Evolutionary conservation across 2,113 vertebrate genomes (phyloP).

Genomic region (Puffinus mauretanicus): DNA sequence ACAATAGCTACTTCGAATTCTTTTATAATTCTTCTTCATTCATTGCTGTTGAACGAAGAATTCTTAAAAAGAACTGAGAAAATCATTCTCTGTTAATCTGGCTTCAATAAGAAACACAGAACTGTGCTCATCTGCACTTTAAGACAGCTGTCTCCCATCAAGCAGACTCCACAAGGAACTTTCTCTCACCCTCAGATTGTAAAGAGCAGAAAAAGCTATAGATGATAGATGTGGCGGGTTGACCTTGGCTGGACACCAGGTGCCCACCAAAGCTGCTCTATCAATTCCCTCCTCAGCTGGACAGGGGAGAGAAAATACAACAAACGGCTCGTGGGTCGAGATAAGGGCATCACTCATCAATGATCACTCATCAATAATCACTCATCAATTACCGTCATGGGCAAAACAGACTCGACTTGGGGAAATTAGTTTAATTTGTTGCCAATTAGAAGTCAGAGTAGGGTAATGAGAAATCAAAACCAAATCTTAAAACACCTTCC

Average conservation of each 20-base stretch:
- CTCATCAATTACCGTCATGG: not conserved
- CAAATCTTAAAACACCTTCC: not conserved
- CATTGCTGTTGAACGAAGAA: not conserved
- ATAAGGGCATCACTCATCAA: not conserved
- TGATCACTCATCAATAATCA: not conserved
- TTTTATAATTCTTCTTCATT: not conserved
- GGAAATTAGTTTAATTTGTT: not conserved
- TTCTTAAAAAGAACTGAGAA: not conserved
- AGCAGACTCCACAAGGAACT: not conserved
- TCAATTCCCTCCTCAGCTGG: not conserved
- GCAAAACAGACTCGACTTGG: not conserved
- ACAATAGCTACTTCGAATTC: not conserved
- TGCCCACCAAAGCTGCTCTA: not conserved
- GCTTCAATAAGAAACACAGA: not conserved
- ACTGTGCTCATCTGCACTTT: not conserved
- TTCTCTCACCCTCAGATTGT: not conserved
- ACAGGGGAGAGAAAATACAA: not conserved
- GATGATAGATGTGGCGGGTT: not conserved
- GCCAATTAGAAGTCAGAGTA: not conserved
- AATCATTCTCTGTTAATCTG: not conserved
- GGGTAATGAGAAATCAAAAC: not conserved
- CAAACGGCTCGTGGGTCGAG: not conserved
- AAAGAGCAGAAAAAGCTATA: not conserved
- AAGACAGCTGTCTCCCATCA: not conserved
- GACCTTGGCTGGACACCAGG: not conserved